Conservation (phyloP, 2,888 invertebrate species). For the Crioceris asparagi region DNA sequence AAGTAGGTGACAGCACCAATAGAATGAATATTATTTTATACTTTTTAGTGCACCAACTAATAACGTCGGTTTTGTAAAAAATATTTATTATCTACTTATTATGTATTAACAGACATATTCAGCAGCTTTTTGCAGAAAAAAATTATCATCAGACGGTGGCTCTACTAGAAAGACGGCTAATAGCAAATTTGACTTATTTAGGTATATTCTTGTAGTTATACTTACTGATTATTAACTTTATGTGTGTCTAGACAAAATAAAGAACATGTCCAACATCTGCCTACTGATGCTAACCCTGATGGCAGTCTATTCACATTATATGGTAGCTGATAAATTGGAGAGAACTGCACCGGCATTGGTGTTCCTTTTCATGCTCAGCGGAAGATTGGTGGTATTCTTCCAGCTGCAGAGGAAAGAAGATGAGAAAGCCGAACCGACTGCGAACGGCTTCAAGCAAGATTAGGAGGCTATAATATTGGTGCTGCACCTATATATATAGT, state of each 20-base stretch:
- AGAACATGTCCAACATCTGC: conserved; percentile 79
- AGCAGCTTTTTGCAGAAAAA: no score
- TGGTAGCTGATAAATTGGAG: conserved; percentile 87
- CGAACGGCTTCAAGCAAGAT: conserved; percentile 37
- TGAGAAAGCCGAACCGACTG: conserved; percentile 29
- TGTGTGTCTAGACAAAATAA: conserved; percentile 67
- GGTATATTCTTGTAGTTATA: background rate
- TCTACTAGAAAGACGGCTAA: no score
- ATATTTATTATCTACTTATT: no score
- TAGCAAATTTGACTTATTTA: no score
- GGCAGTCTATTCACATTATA: conserved; percentile 86
- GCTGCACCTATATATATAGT: no score
- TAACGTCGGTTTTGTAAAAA: no score
- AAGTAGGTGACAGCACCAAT: no score
- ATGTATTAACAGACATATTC: no score
- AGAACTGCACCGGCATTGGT: conserved; percentile 82
- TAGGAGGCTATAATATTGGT: conserved; percentile 18
- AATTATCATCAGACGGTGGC: no score
- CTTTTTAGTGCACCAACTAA: no score
- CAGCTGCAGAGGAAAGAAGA: conserved; percentile 44
- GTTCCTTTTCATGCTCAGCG: conserved; percentile 86
- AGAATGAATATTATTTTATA: no score
- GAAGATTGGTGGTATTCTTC: conserved; percentile 75
- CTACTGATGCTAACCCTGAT: conserved; percentile 75
- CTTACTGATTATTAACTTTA: conserved; percentile 1